These are phyloP conservation scores for Styela clava DNA, from an alignment of 23 tunicate genomes.

Conservation along the genomic window DNA sequence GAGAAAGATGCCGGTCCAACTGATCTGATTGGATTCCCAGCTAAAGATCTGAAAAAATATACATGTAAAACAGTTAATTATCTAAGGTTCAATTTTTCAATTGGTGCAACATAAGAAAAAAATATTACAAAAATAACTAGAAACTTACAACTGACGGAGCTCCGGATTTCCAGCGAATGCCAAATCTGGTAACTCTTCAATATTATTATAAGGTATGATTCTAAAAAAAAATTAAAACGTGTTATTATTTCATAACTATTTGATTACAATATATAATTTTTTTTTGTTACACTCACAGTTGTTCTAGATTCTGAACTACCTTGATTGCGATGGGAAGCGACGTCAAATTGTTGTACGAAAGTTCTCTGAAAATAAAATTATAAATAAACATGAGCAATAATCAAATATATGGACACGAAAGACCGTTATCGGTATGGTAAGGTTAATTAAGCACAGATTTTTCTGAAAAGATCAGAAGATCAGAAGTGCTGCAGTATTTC, in stretches of 20 bases:
- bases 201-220: slow-evolving; percentile 36
- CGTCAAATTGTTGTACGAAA: slow-evolving; percentile 53
- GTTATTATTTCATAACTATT: neutral
- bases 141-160: slow-evolving; percentile 13
- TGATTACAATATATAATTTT: too few relatives aligned
- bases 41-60: slow-evolving; percentile 27
- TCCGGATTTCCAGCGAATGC: slow-evolving; percentile 41
- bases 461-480: too few relatives aligned
- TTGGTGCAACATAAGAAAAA: too few relatives aligned
- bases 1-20: slow-evolving; percentile 70
- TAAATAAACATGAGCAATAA: too few relatives aligned
- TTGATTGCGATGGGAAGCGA: slow-evolving; percentile 46
- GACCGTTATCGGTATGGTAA: too few relatives aligned
- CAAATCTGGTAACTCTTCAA: slow-evolving; percentile 34
- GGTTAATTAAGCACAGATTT: too few relatives aligned
- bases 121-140: neutral
- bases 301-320: slow-evolving; percentile 17
- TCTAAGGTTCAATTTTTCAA: too few relatives aligned
- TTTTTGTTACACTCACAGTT: slow-evolving; percentile 63
- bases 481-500: too few relatives aligned
- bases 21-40: slow-evolving; percentile 35
- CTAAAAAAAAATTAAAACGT: slow-evolving; percentile 14
- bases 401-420: too few relatives aligned
- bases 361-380: slow-evolving; percentile 35
- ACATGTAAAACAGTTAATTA: too few relatives aligned